These are phyloP conservation scores for Neoascia interrupta DNA, from an alignment of 2,888 invertebrate species.

Conservation along the genomic window DNA sequence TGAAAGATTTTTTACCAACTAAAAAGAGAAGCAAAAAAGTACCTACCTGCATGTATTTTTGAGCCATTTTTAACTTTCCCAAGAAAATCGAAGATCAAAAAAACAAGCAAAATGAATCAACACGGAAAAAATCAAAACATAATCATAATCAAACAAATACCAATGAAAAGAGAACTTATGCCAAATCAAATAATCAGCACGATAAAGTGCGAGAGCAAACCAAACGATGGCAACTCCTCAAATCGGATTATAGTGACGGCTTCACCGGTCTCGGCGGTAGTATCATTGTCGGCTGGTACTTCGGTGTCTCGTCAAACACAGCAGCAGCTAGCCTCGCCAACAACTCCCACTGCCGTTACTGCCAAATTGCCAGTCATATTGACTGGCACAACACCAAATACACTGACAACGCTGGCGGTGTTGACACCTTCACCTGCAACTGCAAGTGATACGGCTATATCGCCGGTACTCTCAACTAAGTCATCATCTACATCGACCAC, in stretches of 20 bases:
- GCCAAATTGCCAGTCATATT: slow-evolving; percentile 41
- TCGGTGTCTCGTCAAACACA: slow-evolving; percentile 32
- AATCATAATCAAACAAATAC: slow-evolving; percentile 59
- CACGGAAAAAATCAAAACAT: slow-evolving; percentile 61
- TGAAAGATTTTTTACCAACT: background rate
- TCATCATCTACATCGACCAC: slow-evolving; percentile 50
- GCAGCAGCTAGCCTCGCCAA: slow-evolving; percentile 17
- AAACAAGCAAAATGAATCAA: slow-evolving; percentile 58
- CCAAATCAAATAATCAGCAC: slow-evolving; percentile 57
- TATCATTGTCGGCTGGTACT: slow-evolving; percentile 10
- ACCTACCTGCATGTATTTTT: background rate
- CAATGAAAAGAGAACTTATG: slow-evolving; percentile 48
- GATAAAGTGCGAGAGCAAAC: slow-evolving; percentile 54
- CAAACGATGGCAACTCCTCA: slow-evolving; percentile 43
- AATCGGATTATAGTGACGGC: slow-evolving; percentile 44
- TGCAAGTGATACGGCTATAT: slow-evolving; percentile 54
- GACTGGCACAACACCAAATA: slow-evolving; percentile 17
- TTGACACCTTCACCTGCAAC: slow-evolving; percentile 28
- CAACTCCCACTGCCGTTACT: background rate
- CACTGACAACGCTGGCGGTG: slow-evolving; percentile 42
- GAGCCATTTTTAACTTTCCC: background rate
- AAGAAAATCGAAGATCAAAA: too few species aligned
- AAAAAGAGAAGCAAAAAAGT: too few species aligned
- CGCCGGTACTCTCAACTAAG: slow-evolving; percentile 55
- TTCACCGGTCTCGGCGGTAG: slow-evolving; percentile 6